Conservation (phyloP, 2,113 vertebrate species). For the Dromaius novaehollandiae region DNA sequence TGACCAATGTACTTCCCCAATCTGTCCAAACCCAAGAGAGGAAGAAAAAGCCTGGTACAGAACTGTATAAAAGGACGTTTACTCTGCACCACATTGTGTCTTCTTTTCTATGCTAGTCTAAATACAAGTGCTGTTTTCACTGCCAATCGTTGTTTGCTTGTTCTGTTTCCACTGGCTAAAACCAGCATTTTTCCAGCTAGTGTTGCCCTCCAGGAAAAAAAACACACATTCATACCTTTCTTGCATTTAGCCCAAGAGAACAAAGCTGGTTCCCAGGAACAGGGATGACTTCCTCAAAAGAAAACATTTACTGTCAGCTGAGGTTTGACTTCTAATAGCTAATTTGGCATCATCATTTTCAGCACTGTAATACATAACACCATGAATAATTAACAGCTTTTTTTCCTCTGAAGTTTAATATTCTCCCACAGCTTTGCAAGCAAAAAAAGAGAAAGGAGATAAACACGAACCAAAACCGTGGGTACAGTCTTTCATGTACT, state of each 20-base stretch:
- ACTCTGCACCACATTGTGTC: constrained; percentile 25
- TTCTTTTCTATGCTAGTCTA: constrained; percentile 42
- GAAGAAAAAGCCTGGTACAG: constrained; percentile 18
- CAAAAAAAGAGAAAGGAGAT: constrained; percentile 20
- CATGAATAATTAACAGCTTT: constrained; percentile 7
- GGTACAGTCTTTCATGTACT: neutral
- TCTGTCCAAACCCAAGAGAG: neutral
- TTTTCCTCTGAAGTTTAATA: neutral
- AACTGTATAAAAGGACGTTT: constrained; percentile 32
- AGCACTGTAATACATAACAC: neutral
- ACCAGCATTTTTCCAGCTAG: constrained; percentile 32
- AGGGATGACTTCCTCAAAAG: constrained; percentile 39
- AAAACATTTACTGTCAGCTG: constrained; percentile 55
- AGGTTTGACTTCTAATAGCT: constrained; percentile 50
- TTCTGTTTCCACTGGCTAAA: constrained; percentile 60
- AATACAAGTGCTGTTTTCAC: constrained; percentile 49
- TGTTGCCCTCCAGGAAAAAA: constrained; percentile 55
- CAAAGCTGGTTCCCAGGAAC: constrained; percentile 49
- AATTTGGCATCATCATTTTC: constrained; percentile 35
- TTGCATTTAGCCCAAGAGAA: constrained; percentile 6
- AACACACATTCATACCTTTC: constrained; percentile 40
- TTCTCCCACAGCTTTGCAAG: neutral
- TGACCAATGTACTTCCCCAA: neutral
- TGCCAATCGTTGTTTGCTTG: constrained; percentile 49
- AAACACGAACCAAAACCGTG: neutral